phyloP scores from a whole-genome alignment of 2,888 invertebrate genomes.

The Bugulina stolonifera region DNA sequence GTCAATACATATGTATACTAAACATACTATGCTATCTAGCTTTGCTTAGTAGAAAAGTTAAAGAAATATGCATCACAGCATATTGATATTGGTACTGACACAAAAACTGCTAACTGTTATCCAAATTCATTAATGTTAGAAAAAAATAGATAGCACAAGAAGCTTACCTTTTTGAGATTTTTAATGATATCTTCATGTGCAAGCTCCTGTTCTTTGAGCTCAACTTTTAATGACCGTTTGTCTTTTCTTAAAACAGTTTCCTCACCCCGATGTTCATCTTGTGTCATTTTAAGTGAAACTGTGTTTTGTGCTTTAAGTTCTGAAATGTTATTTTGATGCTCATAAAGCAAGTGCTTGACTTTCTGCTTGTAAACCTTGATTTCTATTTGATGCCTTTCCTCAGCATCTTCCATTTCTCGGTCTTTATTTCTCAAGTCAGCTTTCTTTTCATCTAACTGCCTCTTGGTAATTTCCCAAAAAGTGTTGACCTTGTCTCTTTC shows the following conservation, averaged over 20 bases:
- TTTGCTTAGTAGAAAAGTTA: not conserved
- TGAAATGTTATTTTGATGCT: constrained; percentile 77
- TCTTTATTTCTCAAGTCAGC: constrained; percentile 69
- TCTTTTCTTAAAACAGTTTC: constrained; percentile 72
- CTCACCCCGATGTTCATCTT: constrained; percentile 73
- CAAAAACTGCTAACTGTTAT: too few species aligned
- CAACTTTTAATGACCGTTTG: constrained; percentile 64
- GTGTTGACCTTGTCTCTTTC: constrained; percentile 87
- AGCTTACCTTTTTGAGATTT: constrained; percentile 62
- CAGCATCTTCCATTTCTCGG: constrained; percentile 78
- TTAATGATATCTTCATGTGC: constrained; percentile 69
- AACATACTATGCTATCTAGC: too few species aligned
- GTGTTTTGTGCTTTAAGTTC: constrained; percentile 71
- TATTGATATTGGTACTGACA: not conserved
- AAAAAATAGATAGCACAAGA: not conserved
- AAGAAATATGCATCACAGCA: not conserved
- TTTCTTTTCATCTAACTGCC: constrained; percentile 77
- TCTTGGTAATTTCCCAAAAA: constrained; percentile 90
- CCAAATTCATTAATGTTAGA: too few species aligned
- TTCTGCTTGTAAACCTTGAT: constrained; percentile 84
- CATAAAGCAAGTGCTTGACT: constrained; percentile 85
- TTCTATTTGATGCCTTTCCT: constrained; percentile 79
- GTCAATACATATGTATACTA: too few species aligned
- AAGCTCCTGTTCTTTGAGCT: constrained; percentile 65
- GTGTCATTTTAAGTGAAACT: constrained; percentile 66